Conservation (phyloP, 2,797 vertebrate genomes). For the Decapterus maruadsi region DNA sequence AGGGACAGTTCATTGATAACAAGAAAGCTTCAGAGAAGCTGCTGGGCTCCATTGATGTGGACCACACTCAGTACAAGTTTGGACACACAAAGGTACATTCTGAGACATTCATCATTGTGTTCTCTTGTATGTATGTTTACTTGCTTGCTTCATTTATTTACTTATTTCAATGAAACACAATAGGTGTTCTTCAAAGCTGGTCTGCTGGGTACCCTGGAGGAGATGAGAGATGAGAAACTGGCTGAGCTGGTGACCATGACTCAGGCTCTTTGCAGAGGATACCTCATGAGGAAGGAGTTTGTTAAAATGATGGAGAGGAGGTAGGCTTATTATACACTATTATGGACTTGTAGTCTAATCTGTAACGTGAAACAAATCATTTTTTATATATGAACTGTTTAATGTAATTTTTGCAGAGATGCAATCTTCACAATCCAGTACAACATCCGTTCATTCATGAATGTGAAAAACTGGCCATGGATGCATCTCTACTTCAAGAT, state of each 20-base stretch:
- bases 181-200: conserved; percentile 94
- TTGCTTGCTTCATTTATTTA: too few relatives aligned
- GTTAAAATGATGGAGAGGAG: conserved; percentile 88
- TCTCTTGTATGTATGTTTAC: too few relatives aligned
- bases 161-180: too few relatives aligned
- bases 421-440: conserved; percentile 89
- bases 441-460: conserved; percentile 91
- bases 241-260: conserved; percentile 86
- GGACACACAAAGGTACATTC: conserved; percentile 89
- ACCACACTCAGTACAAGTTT: conserved; percentile 91
- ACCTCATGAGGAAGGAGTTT: conserved; percentile 88
- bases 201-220: conserved; percentile 88
- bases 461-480: conserved; percentile 94
- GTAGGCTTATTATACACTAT: conserved; percentile 56
- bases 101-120: too few relatives aligned
- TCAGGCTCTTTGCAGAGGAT: conserved; percentile 88
- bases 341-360: background rate
- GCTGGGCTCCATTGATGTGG: conserved; percentile 89
- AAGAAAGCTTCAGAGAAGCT: conserved; percentile 93
- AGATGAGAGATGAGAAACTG: conserved; percentile 92
- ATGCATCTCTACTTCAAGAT: conserved; percentile 93
- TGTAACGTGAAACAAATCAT: too few relatives aligned
- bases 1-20: conserved; percentile 93
- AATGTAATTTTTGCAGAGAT: background rate
- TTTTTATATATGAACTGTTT: background rate